A percentile compares a stretch with the other conserved stretches of the same genome.
Conservation (phyloP, 2,888 invertebrate genomes). For the Arenicola marina region DNA sequence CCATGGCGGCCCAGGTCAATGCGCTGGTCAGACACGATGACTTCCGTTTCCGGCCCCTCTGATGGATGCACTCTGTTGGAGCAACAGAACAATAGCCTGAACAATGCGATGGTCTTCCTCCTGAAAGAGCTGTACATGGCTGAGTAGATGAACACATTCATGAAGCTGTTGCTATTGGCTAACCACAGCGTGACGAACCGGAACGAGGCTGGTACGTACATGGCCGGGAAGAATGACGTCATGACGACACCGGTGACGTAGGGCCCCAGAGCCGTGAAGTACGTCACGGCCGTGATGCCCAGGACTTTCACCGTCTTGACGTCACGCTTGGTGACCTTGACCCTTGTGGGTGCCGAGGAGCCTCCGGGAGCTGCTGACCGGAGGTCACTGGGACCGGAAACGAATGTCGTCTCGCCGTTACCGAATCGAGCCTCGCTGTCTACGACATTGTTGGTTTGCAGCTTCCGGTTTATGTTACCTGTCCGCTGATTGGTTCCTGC, state of each 20-base stretch:
- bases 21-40: no score
- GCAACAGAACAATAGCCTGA: no score
- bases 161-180: slow-evolving; percentile 21
- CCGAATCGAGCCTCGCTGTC: background rate
- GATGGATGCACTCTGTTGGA: no score
- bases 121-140: slow-evolving; percentile 15
- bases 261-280: slow-evolving; percentile 39
- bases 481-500: no score
- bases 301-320: slow-evolving; percentile 32
- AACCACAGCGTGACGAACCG: slow-evolving; percentile 15
- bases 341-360: background rate
- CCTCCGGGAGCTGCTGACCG: background rate
- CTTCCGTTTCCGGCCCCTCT: no score
- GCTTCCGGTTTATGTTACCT: no score
- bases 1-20: no score
- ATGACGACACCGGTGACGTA: slow-evolving; percentile 30
- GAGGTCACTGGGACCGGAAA: background rate
- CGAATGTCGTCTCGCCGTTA: background rate
- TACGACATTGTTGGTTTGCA: background rate
- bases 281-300: slow-evolving; percentile 29
- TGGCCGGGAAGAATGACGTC: background rate
- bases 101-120: no score
- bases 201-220: slow-evolving; percentile 1
- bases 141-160: slow-evolving; percentile 19
- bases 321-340: slow-evolving; percentile 10